Base-by-base conservation (phyloP, 2,888 invertebrate species). In the Drosophila nigritarsus region DNA sequence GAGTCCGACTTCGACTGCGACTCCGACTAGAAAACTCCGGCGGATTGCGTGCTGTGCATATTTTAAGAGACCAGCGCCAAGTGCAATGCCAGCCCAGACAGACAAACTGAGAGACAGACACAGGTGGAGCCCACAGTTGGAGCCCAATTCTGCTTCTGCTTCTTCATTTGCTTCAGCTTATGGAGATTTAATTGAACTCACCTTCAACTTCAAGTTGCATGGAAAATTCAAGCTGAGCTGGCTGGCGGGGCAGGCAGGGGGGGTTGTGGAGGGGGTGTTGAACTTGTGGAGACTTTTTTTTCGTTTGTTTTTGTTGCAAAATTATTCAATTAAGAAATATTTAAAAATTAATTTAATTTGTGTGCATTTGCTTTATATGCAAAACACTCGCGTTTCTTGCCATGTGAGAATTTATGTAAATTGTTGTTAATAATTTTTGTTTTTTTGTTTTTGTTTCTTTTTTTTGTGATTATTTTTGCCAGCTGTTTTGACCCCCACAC, bases 371-470 rank as follows among this genome's bases (percentile, higher is more conserved):
- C 40, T 60, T 64, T 74, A 72, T 76, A 73, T 77, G 73, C 69
- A 81, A 81, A 81, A 71, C 68, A 65, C 61, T 65, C 59, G 70
- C 65, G 49, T 74, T 82, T 72, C 63, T 55, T 38, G 78, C 74
- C 67, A 81, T 87, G 87, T 83, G 87, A 77, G 65, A 85, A 86
- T 65, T 84, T 87, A 87, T 87, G 87, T 58, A 65, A 87, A 83
- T 87, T 72, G 63, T 13, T 67, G 64, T 65, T 66, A 51, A 49
- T 69, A 40, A 38, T 61, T 61, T 73, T 66, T 63, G 48, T 38
- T 61, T 71, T 71, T 30, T 55, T 30, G 48, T 53, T 62, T 24
- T 36, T 36, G 36, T 36, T 15, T 13, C n/a, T 20, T 42, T 13
- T 61, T 61, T 70, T 65, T 63, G 50, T 34, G 58, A 67, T 36